Base-by-base conservation (phyloP, 1,140 invertebrate species). In the Pristionchus pacificus region DNA sequence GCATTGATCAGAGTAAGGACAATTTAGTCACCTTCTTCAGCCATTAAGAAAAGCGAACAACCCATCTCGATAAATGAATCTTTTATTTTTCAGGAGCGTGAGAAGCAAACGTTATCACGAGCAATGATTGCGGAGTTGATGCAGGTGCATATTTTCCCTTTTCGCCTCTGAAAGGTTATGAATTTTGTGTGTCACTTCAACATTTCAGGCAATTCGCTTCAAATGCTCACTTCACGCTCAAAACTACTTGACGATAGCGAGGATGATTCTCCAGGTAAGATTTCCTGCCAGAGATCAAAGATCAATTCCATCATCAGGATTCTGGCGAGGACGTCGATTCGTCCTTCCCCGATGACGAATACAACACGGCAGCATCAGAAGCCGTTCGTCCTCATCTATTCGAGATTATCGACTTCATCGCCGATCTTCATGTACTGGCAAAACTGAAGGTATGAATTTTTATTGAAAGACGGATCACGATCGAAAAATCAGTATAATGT, bases 321-420 rank as follows among this genome's bases (percentile, higher is more conserved):
- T 88, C 90, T 66, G 91, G 91, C 55, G 92, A 92, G 2, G 88
- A 88, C 27, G 60, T 78, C 25, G 57, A 71, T 27, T 30, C 59
- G 0, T 29, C 33, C 1, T 25, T 68, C 15, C 19, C 60, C 15
- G 71, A 64, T 24, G 70, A 73, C 29, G 79, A 87, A 60, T 84
- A 91, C 58, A 85, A 90, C 74, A 95, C 92, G 0, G 92, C 91
- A 80, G 91, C 92, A 1, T 90, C 92, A 0, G 96, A 98, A 84
- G 94, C 92, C 81, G 90, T 98, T 88, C 87, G 91, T 64, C 91
- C 91, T 72, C 91, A 97, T 83, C 87, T 98, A 6, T 89, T 89
- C n/a, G 96, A 98, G 85, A 90, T 93, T 66, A 87, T 98, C 19
- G 95, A 98, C 65, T 96, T 98, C 83, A 88, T 98, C 72, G 90